Evolutionary conservation across 1,140 invertebrate genomes (phyloP).

Genomic region (Philotrypesis tridentata): DNA sequence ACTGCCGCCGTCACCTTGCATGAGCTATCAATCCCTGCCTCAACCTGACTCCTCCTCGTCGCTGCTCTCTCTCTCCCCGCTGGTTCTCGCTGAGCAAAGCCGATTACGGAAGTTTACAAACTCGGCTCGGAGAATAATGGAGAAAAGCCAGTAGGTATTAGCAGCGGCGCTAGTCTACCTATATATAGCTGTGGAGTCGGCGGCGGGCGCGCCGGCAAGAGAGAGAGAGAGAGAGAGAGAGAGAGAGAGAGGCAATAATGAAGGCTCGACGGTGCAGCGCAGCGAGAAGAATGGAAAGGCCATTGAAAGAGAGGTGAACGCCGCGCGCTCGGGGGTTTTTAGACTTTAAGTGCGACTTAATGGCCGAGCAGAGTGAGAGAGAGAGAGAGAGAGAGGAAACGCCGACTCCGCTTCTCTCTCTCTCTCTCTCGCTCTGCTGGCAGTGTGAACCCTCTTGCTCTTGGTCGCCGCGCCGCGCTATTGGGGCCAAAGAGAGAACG

Average conservation of each 20-base stretch:
- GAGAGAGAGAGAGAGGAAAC: slow-evolving; percentile 3
- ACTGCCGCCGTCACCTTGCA: not conserved
- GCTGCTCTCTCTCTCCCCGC: not conserved
- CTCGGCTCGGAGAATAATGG: not conserved
- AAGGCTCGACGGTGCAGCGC: slow-evolving; percentile 18
- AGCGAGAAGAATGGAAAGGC: slow-evolving; percentile 39
- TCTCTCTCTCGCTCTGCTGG: too few relatives aligned
- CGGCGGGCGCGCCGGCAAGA: too few relatives aligned
- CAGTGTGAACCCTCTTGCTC: slow-evolving; percentile 14
- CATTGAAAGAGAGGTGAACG: slow-evolving; percentile 26
- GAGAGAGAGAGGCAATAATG: slow-evolving; percentile 31
- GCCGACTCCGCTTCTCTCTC: not conserved
- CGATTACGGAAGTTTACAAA: slow-evolving; percentile 43
- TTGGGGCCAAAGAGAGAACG: slow-evolving; percentile 1
- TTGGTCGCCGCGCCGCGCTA: not conserved
- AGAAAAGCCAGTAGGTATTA: not conserved
- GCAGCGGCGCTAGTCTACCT: not conserved
- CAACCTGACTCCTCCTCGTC: not conserved
- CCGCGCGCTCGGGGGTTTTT: slow-evolving; percentile 18
- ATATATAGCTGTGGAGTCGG: not conserved
- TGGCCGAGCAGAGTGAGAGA: slow-evolving; percentile 9
- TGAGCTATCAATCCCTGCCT: not conserved
- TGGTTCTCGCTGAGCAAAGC: not conserved
- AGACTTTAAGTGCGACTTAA: slow-evolving; percentile 41
- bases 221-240: too few relatives aligned